Percentiles rank a stretch among this genome's conserved stretches.
Conservation (phyloP, 2,113 vertebrate species). For the Orthonyx spaldingii region DNA sequence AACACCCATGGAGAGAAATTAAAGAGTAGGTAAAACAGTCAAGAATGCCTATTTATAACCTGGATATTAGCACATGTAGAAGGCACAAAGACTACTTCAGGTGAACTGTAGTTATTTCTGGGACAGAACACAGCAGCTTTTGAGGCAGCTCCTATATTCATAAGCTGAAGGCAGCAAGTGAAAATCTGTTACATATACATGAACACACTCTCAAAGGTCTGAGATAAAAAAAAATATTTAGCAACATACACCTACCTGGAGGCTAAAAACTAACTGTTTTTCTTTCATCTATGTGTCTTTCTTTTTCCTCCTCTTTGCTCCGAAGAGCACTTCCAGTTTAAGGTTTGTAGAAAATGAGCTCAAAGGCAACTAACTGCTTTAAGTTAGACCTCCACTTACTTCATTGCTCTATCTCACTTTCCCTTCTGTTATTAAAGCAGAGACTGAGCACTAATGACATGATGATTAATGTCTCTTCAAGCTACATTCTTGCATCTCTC, state of each 20-base stretch:
- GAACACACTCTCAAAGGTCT: neutral
- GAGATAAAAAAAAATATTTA: neutral
- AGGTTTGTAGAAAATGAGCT: neutral
- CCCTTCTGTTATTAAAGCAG: neutral
- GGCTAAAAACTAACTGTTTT: neutral
- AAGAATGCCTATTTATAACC: neutral
- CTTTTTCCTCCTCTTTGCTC: neutral
- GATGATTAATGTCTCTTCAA: conserved; percentile 12
- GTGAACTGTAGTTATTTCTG: neutral
- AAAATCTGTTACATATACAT: neutral
- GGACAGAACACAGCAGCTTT: neutral
- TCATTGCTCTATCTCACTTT: neutral
- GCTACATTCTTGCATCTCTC: neutral
- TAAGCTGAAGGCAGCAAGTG: neutral
- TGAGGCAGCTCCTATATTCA: neutral
- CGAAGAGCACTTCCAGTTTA: neutral
- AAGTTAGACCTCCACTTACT: neutral
- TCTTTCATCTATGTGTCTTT: neutral
- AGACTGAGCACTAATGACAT: conserved; percentile 9
- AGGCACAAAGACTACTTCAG: neutral
- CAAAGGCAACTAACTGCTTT: neutral
- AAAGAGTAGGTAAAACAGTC: neutral
- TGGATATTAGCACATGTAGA: neutral
- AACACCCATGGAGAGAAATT: neutral
- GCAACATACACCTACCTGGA: neutral